Evolutionary conservation across 1,140 invertebrate species (phyloP).

Genomic region (honey bee (Apis mellifera)): DNA sequence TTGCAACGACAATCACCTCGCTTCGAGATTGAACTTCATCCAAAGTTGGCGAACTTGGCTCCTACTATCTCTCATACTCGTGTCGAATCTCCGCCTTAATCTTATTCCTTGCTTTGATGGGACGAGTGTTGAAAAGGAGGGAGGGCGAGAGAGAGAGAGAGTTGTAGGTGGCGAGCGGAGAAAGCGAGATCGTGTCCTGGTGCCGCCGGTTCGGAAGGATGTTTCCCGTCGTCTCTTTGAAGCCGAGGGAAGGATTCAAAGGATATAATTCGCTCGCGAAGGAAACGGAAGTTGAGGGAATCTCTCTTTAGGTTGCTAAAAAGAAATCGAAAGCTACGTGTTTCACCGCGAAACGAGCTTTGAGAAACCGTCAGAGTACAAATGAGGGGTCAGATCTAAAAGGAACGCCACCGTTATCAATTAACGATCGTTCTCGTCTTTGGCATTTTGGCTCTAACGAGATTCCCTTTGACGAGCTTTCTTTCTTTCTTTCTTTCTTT

Average conservation of each 20-base stretch:
- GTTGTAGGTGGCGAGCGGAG: background rate
- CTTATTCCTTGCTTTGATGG: constrained; percentile 46
- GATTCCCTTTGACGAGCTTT: constrained; percentile 9
- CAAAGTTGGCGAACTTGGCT: constrained; percentile 68
- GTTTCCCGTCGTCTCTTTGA: background rate
- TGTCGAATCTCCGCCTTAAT: constrained; percentile 58
- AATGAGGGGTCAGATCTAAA: background rate
- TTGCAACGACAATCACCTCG: constrained; percentile 30
- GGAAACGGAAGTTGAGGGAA: background rate
- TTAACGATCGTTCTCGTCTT: constrained; percentile 19
- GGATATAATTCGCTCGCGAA: background rate
- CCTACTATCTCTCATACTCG: constrained; percentile 64
- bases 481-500: no score
- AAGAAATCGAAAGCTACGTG: background rate
- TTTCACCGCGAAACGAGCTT: background rate
- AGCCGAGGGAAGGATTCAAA: background rate
- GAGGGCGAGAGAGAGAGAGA: background rate
- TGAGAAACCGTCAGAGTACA: background rate
- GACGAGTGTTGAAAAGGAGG: background rate
- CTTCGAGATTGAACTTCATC: constrained; percentile 70
- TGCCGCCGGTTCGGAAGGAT: background rate
- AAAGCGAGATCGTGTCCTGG: no score
- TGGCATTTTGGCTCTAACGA: background rate
- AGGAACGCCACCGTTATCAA: background rate
- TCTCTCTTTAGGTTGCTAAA: no score